Base-by-base conservation (phyloP, 2,797 vertebrate genomes). In the Pogonophryne albipinna region DNA sequence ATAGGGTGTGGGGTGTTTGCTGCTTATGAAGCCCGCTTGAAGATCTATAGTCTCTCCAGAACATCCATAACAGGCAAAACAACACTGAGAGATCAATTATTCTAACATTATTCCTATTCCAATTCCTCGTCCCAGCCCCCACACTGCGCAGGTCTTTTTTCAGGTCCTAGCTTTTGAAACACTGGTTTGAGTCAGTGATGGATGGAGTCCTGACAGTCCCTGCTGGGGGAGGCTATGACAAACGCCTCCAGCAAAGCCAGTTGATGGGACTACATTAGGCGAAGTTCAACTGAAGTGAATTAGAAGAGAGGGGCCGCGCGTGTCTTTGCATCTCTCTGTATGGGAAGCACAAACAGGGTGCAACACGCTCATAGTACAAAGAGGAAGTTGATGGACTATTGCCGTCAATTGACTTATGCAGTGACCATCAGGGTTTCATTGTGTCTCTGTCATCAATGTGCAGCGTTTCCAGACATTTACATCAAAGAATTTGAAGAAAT, bases 201-300 rank as follows among this genome's bases (percentile, higher is more conserved):
- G 85, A 93, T 94, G 83, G 78, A 77, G 64, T 55, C 56, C 62
- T 58, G 86, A 82, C 79, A 76, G 74, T 83, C 64, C 61, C 19
- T 59, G 76, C 62, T 6, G n/a, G 42, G 56, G 46, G 55, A 3
- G 50, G 74, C 56, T 65, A 62, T 86, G 83, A 88, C 83, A 84
- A 72, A 91, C 88, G 88, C 71, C 51, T 78, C 74, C 70, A 61
- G 71, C 57, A 8, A 47, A 66, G 85, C 82, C 85, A 76, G 87
- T 77, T 85, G 85, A 86, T 76, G 80, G 85, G 80, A 56, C 74
- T 78, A 68, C 72, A 83, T 87, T 85, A 83, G 83, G 68, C 19
- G 3, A 74, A 87, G 80, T 81, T 84, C 70, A 76, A 79, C 79
- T 80, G 84, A 76, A 91, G 89, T 87, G 71, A 91, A 85, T 88